These are phyloP conservation scores for Mastomys natalensis DNA, from an alignment of 2,113 vertebrate genomes.

Conservation along the genomic window DNA sequence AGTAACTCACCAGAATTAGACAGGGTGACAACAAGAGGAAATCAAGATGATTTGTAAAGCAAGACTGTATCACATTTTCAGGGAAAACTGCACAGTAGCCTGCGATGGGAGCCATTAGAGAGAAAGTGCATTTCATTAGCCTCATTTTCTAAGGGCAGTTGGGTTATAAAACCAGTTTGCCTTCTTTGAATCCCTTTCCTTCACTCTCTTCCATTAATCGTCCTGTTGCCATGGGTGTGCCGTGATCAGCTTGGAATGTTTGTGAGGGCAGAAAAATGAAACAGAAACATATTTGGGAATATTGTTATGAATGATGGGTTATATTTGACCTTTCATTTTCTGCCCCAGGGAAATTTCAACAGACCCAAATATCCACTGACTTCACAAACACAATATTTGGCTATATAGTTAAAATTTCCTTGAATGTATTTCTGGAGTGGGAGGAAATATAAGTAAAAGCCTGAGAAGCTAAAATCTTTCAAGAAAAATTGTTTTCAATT, in stretches of 20 bases:
- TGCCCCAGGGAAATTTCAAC: slow-evolving; percentile 36
- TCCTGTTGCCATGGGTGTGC: background rate
- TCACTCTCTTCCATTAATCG: background rate
- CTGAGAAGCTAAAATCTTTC: background rate
- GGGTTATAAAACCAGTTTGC: slow-evolving; percentile 52
- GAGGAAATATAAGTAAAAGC: background rate
- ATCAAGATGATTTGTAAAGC: slow-evolving; percentile 74
- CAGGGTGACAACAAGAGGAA: slow-evolving; percentile 65
- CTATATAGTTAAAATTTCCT: background rate
- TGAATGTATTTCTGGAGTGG: background rate
- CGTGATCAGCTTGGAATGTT: background rate
- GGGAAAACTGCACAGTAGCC: slow-evolving; percentile 47
- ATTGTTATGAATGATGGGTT: background rate
- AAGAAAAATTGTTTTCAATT: background rate
- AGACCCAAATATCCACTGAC: background rate
- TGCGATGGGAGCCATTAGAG: slow-evolving; percentile 60
- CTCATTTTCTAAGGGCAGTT: slow-evolving; percentile 55
- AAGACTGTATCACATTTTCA: slow-evolving; percentile 62
- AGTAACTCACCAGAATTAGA: slow-evolving; percentile 76
- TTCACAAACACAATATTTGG: slow-evolving; percentile 1
- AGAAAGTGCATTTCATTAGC: slow-evolving; percentile 64
- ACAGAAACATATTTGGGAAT: background rate
- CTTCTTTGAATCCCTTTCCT: slow-evolving; percentile 38
- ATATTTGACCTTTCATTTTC: background rate
- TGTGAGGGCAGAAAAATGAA: slow-evolving; percentile 26